Base-by-base conservation (phyloP, 2,113 vertebrate genomes). In the Psephotus haematonotus region DNA sequence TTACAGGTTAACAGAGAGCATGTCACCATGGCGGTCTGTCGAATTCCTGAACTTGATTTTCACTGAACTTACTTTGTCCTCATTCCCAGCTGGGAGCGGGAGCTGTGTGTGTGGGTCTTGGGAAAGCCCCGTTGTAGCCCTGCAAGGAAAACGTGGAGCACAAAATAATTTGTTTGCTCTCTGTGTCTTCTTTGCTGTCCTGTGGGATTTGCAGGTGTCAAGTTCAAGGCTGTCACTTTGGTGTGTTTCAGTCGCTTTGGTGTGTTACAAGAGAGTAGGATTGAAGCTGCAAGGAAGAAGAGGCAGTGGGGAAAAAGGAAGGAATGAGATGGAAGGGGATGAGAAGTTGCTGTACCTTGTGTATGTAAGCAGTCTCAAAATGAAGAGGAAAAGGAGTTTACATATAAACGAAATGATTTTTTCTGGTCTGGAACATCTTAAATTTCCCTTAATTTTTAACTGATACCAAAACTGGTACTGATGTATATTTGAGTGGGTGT, bases 11-110 rank as follows among this genome's bases (percentile, higher is more conserved):
- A 29, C 28, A 6, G 50, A 11, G 59, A 71, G 44, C 71, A 6
- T 1, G 3, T 43, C 75, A 57, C 68, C 17, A 0, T 1, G 41
- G 76, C 1, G 0, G 13, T 69, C n/a, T 16, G n/a, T 15, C 18
- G 17, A 2, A 52, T 23, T 33, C 83, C 84, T 76, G 81, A 59
- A 9, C 65, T 43, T 22, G 8, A 18, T 75, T 85, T 37, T 13
- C 46, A 3, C 2, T 9, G 16, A 4, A 13, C 4, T 37, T 55
- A 17, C 17, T 35, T 67, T 22, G 59, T 28, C n/a, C 27, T 11
- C 57, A 28, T 62, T n/a, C 31, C 28, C 3, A 0, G 44, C 52
- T 1, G 6, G 49, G 29, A 49, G 68, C 1, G 0, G 69, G 59
- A 46, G 44, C 4, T 41, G 18, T 1, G 12, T 9, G 18, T 47